Evolutionary conservation across 1,140 invertebrate genomes (phyloP), one percentile per base, ranked within the genome.

Genomic region (Eubasilissa regina): DNA sequence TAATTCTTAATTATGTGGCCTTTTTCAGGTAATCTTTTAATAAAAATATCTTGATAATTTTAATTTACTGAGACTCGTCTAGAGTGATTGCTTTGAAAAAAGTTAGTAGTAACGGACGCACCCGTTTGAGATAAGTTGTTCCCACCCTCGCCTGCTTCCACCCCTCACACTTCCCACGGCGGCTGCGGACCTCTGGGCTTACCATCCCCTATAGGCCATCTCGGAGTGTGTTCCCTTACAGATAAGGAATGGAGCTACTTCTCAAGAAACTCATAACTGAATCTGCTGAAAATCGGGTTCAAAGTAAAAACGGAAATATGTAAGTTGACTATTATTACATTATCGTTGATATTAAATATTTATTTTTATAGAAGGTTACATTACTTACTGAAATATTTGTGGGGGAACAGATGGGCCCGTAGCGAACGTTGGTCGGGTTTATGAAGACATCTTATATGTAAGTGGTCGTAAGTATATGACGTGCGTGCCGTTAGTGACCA

Each of bases 171-270:
- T 4, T 35, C 25, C 25, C 25, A 6, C n/a, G 6, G 12, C 47
- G 48, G 48, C 51, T 21, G 47, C 51, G 68, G 48, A 68, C 64
- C 68, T 70, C 66, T 68, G 35, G 13, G 68, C 47, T 73, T 73
- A 51, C 68, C 48, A 47, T 55, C 25, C 19, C 68, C 68, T 35
- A 51, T 11, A 53, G 47, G 19, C 68, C 47, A 55, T 55, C 68
- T 53, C 47, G 21, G 68, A 73, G 68, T 73, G 68, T 73, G 68
- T 73, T 53, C 68, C 68, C 48, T 68, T n/a, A 73, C 17, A 73
- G 68, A 73, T 73, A 73, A 73, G 68, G 51, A 25, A 9, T 13
- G 11, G 47, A 73, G 19, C 47, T 13, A 47, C 43, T 43, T 43
- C 44, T n/a, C 35, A 45, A 68, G 64, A n/a, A 68, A 68, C 15